Base-by-base conservation (phyloP, 1,140 invertebrate species). In the Vanessa tameamea region DNA sequence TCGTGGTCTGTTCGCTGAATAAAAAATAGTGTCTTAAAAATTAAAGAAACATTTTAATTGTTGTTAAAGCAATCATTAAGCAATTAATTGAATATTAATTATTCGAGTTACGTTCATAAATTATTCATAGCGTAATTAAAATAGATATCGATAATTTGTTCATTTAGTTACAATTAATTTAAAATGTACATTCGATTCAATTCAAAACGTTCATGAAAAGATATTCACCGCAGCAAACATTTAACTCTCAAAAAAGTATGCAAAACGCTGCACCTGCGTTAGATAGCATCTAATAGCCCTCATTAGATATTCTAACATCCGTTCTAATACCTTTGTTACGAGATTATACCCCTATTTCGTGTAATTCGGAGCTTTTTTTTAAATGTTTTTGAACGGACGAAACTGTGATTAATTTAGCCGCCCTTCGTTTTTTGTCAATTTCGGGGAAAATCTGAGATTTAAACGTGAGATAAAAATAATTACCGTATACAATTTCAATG, bases 281-380 rank as follows among this genome's bases (percentile, higher is more conserved):
- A 75, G 82, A 85, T 85, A 83, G 51, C 14, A 81, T 83, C 79
- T 70, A 77, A 68, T 68, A 43, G 31, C 75, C 51, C 73, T 79
- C 72, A 79, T 83, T 84, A 80, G 67, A 79, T 81, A 84, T 84
- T 86, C 87, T 87, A 87, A 87, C 77, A 80, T 80, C 65, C 65
- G 53, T 80, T 87, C 86, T 89, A 87, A 87, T 81, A 75, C 78
- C 67, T 79, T 83, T 85, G 74, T 82, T 12, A 72, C 37, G 69
- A 69, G 81, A 84, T 87, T 83, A 83, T 43, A 50, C 53, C 79
- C 78, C 79, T 64, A 59, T 72, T 64, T 47, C 48, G 53, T 57
- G 59, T 51, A 61, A 55, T 59, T 70, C 57, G 61, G 64, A 51
- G 53, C 70, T 77, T 78, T 73, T 78, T 66, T 59, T 59, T 31